Base-by-base conservation (phyloP, 2,888 invertebrate species). In the Luperina testacea region DNA sequence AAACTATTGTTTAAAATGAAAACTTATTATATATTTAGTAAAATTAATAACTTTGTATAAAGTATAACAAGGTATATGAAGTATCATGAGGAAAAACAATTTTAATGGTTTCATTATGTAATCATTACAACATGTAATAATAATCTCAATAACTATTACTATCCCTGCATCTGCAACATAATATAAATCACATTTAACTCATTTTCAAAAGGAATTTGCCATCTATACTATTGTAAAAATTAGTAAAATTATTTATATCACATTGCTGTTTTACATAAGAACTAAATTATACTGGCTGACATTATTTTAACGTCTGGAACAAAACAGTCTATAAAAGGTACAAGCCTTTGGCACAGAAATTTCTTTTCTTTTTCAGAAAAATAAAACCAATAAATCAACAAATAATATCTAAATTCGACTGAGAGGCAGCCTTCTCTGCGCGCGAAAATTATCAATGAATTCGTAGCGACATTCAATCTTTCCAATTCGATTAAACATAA, bases 21-120 rank as follows among this genome's bases (percentile, higher is more conserved):
- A 48, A 51, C 24, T 65, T 0, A 32, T 15, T 48, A 48, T 48
- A 13, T 4, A 24, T 17, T 42, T 24, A 5, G 1, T 63, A 7
- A 45, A 53, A 53, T 3, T 24, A 5, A 71, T 32, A 11, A 38
- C 51, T 9, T 24, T 24, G 4, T 20, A 65, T 20, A 27, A 48
- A 45, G 38, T 45, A 2, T 24, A 64, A 24, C 5, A 24, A 11
- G 5, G 15, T 20, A 6, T 1, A 20, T 2, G 8, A 17, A 24
- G 0, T 1, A 17, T 24, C 48, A 59, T 76, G n/a, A 65, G 82
- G 82, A 77, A 51, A 75, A 76, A 13, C 11, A n/a, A 27, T 57
- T 27, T 24, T 8, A 38, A 17, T 17, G 8, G 11, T 27, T 51
- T n/a, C 2, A 53, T n/a, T 38, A 7, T 51, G 17, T 70, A 69